These are phyloP conservation scores for Scophthalmus maximus DNA, from an alignment of 2,113 vertebrate genomes.

Conservation along the genomic window DNA sequence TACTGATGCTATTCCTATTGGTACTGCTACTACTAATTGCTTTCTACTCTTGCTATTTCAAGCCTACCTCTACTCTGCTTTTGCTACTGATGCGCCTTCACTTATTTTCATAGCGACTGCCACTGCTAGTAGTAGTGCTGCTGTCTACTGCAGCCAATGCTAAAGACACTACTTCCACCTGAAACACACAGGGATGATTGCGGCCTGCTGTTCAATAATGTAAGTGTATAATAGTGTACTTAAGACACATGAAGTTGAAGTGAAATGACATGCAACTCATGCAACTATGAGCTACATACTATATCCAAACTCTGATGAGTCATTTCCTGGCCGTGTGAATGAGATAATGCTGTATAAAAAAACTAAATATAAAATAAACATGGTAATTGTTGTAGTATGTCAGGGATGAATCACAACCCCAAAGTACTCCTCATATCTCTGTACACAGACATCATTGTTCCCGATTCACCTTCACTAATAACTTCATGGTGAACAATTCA, in stretches of 20 bases:
- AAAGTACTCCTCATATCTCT: neutral
- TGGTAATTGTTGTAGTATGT: neutral
- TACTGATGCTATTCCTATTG: neutral
- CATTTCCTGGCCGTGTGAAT: constrained; percentile 2
- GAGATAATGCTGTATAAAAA: neutral
- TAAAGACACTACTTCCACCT: no score
- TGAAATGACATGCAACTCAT: no score
- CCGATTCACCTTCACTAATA: neutral
- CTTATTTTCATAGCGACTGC: no score
- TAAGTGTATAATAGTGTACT: no score
- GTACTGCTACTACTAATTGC: neutral
- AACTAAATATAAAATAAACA: constrained; percentile 17
- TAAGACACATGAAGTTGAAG: no score
- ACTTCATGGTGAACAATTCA: neutral
- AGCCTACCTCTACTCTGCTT: neutral
- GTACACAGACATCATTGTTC: neutral
- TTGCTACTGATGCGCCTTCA: no score
- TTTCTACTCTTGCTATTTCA: neutral
- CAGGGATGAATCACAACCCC: constrained; percentile 25
- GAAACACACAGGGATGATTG: no score
- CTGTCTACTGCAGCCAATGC: no score
- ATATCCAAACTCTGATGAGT: neutral
- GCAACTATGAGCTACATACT: neutral
- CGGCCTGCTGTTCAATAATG: no score
- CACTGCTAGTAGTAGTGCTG: no score